Percentiles rank a stretch among this genome's conserved stretches.
Conservation (phyloP, 1,140 invertebrate species). For the Bombus confusus region DNA sequence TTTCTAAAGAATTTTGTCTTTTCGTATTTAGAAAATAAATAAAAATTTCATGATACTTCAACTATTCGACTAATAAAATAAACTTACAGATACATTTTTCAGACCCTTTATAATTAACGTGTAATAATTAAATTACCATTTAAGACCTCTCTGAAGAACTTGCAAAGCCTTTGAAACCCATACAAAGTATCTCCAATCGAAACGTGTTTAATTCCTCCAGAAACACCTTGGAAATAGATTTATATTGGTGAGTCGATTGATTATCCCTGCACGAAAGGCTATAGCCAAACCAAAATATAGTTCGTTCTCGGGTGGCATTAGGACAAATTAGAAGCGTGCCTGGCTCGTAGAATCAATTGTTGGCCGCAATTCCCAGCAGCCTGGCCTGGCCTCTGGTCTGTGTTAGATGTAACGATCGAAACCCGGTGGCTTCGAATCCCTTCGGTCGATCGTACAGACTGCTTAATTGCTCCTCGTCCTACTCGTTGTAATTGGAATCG, state of each 20-base stretch:
- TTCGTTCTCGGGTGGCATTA: conserved; percentile 20
- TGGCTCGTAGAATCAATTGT: conserved; percentile 57
- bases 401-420: conserved; percentile 38
- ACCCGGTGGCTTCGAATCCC: conserved; percentile 30
- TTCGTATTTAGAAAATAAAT: too few species aligned
- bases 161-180: too few species aligned
- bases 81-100: too few species aligned
- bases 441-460: conserved; percentile 45
- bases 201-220: too few species aligned
- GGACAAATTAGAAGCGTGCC: conserved; percentile 55
- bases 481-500: conserved; percentile 45
- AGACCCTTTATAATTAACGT: too few species aligned
- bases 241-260: background rate
- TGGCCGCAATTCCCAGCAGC: conserved; percentile 53
- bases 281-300: background rate
- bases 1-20: too few species aligned
- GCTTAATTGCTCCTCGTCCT: conserved; percentile 56
- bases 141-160: too few species aligned
- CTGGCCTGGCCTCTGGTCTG: background rate
- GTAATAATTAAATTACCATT: too few species aligned
- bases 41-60: too few species aligned
- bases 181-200: too few species aligned
- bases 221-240: too few species aligned
- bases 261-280: conserved; percentile 26
- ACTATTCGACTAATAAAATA: too few species aligned